Conservation (phyloP, 2,113 vertebrate species). For the Austrofundulus limnaeus region DNA sequence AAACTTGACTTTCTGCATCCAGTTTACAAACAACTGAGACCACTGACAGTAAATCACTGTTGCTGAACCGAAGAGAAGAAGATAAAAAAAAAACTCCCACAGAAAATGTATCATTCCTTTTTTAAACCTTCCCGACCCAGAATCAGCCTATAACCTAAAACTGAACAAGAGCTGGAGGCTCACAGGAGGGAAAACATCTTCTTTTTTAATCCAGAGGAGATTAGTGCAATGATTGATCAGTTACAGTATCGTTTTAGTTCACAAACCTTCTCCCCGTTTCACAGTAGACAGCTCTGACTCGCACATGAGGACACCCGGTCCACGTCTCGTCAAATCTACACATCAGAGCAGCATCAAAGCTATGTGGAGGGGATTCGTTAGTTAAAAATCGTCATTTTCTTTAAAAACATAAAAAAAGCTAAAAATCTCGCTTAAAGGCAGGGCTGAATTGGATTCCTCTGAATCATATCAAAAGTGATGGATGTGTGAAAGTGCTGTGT, state of each 20-base stretch:
- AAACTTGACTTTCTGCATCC: slow-evolving; percentile 15
- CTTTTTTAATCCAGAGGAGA: slow-evolving; percentile 1
- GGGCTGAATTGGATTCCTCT: slow-evolving; percentile 66
- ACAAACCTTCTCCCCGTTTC: slow-evolving; percentile 14
- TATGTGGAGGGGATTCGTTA: slow-evolving; percentile 59
- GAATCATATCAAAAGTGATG: slow-evolving; percentile 72
- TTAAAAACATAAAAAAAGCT: slow-evolving; percentile 58
- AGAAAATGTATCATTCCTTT: slow-evolving; percentile 30
- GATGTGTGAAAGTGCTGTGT: slow-evolving; percentile 70
- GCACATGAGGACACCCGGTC: slow-evolving; percentile 27
- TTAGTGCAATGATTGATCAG: slow-evolving; percentile 33
- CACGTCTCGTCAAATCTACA: slow-evolving; percentile 38
- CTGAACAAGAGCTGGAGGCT: slow-evolving; percentile 11
- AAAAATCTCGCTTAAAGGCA: slow-evolving; percentile 64
- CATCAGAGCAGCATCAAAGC: slow-evolving; percentile 66
- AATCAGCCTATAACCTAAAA: slow-evolving; percentile 20
- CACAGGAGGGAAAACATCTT: slow-evolving; percentile 16
- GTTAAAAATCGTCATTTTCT: slow-evolving; percentile 68
- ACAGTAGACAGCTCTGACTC: slow-evolving; percentile 16
- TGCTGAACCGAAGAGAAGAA: slow-evolving; percentile 72
- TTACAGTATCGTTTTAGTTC: neutral
- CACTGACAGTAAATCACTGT: slow-evolving; percentile 51
- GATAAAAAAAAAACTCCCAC: slow-evolving; percentile 79
- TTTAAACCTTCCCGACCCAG: slow-evolving; percentile 6
- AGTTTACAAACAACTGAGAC: neutral